Base-by-base conservation (phyloP, 2,797 vertebrate genomes). In the Chrysolophus pictus region DNA sequence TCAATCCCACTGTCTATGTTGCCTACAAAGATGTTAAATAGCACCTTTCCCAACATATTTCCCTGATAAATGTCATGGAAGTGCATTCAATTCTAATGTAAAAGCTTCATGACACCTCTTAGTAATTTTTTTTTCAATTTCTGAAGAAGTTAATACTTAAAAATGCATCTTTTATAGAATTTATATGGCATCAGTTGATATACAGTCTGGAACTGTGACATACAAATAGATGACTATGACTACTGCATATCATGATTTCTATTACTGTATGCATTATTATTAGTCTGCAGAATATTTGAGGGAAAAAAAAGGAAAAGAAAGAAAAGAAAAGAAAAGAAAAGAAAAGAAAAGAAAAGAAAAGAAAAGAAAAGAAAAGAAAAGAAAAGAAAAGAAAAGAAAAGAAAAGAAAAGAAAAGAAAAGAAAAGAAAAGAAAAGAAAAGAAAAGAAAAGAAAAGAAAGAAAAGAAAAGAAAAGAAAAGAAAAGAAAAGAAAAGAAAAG, bases 351-450 rank as follows among this genome's bases (percentile, higher is more conserved):
- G 9, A n/a, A 44, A 2, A 22, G 23, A 21, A 22, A n/a, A 33
- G n/a, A 22, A 7, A 49, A 26, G 26, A n/a, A 26, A 10, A 10
- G 16, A 0, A 7, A 41, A 51, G 9, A n/a, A 44, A 2, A 22
- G 23, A 21, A 22, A n/a, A 33, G n/a, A 22, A 7, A 49, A 26
- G 26, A n/a, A 26, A 10, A 10, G 16, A 0, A 7, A 41, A 51
- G 9, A n/a, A 44, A 2, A 22, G 23, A 21, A 22, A n/a, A 33
- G n/a, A 22, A 7, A 49, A 26, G 26, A n/a, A 26, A 10, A 10
- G 16, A 0, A 7, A 41, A 51, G 9, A n/a, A 44, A 2, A 22
- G 23, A 21, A 22, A n/a, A 33, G n/a, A n/a, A n/a, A n/a, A n/a
- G n/a, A n/a, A n/a, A n/a, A n/a, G n/a, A n/a, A n/a, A n/a, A n/a